Base-by-base conservation (phyloP, 1,140 invertebrate genomes). In the Paracyclopina nana region DNA sequence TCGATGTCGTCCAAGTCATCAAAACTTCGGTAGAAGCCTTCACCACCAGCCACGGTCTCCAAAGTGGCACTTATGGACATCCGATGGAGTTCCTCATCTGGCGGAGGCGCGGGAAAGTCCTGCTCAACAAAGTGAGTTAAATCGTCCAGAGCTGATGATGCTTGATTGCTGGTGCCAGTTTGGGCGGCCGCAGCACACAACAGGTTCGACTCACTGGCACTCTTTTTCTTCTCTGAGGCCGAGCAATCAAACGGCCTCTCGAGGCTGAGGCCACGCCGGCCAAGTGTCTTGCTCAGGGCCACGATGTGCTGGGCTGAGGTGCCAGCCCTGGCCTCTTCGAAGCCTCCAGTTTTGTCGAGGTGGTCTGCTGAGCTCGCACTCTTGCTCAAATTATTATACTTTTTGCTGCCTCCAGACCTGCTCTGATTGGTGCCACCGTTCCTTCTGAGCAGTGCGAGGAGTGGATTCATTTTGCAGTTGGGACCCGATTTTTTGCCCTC, bases 1-100 rank as follows among this genome's bases (percentile, higher is more conserved):
- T 44, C 42, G 42, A 44, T 44, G 42, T 44, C 42, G 18, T 44
- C 42, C 4, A 44, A 18, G 42, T 44, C 42, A 25, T 44, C 42
- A 44, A 44, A 44, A 25, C 16, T 20, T 44, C 42, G 16, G 42
- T 44, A 44, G 24, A 20, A 44, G n/a, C 42, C 42, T n/a, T 44
- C 42, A 5, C 20, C 34, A 9, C 34, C n/a, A n/a, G n/a, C n/a
- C n/a, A n/a, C n/a, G n/a, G n/a, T n/a, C n/a, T n/a, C n/a, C n/a
- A n/a, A n/a, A n/a, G n/a, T n/a, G n/a, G n/a, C n/a, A n/a, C n/a
- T n/a, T n/a, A n/a, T n/a, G n/a, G n/a, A n/a, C n/a, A n/a, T n/a
- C n/a, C n/a, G n/a, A n/a, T n/a, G n/a, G n/a, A n/a, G n/a, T n/a
- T n/a, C n/a, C n/a, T n/a, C n/a, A n/a, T n/a, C n/a, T n/a, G n/a